A percentile compares a stretch with the other conserved stretches of the same genome.
Conservation (phyloP, 2,888 invertebrate species). For the Hanleya hanleyi region DNA sequence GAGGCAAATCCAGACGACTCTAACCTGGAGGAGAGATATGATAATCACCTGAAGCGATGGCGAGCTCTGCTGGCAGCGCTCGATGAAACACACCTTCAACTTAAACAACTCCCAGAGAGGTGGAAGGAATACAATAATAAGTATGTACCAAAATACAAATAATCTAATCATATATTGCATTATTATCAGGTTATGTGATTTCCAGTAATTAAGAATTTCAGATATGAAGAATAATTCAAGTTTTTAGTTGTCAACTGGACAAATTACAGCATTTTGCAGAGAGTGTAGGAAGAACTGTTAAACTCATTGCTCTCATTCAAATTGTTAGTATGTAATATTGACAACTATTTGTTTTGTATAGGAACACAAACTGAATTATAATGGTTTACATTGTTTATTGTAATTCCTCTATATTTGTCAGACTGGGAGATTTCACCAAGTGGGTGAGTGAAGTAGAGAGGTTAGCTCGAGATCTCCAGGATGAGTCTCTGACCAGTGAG, state of each 20-base stretch:
- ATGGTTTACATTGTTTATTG: background rate
- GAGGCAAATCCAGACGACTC: slow-evolving; percentile 82
- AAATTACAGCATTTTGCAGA: too few relatives aligned
- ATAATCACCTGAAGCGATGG: slow-evolving; percentile 85
- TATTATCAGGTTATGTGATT: too few relatives aligned
- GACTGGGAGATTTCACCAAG: slow-evolving; percentile 84
- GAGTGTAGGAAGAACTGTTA: too few relatives aligned
- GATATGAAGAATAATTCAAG: too few relatives aligned
- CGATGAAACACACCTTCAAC: slow-evolving; percentile 81
- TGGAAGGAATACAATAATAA: slow-evolving; percentile 90
- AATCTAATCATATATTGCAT: too few relatives aligned
- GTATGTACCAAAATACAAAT: too few relatives aligned
- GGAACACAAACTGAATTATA: background rate
- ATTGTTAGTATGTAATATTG: too few relatives aligned
- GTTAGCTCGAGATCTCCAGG: slow-evolving; percentile 86
- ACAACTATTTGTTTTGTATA: too few relatives aligned
- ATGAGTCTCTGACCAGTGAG: slow-evolving; percentile 88
- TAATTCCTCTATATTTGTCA: slow-evolving; percentile 56
- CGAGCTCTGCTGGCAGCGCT: slow-evolving; percentile 82
- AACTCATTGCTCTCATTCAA: too few relatives aligned
- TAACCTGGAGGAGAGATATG: slow-evolving; percentile 79
- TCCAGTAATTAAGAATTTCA: too few relatives aligned
- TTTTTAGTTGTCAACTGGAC: too few relatives aligned
- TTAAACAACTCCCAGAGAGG: slow-evolving; percentile 91
- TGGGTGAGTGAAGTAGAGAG: slow-evolving; percentile 95